Evolutionary conservation across 2,888 invertebrate genomes (phyloP).

Genomic region (Cephalotes varians): DNA sequence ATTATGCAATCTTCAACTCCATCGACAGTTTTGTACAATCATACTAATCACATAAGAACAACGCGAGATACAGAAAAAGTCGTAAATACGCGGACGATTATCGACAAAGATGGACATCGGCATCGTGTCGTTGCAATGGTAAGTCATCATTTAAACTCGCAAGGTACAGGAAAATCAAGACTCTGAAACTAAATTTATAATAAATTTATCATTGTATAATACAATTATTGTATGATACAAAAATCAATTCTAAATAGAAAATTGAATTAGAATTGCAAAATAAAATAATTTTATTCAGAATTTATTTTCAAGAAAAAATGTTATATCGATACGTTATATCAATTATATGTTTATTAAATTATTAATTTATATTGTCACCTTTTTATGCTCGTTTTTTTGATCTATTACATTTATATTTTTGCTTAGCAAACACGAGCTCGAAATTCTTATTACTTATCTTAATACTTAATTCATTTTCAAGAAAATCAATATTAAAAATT

Average conservation of each 20-base stretch:
- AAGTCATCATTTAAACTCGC: conserved; percentile 72
- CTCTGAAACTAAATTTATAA: not conserved
- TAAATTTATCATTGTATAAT: not conserved
- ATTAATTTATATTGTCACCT: no score
- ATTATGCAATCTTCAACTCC: conserved; percentile 73
- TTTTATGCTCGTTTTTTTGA: no score
- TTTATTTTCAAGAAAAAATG: not conserved
- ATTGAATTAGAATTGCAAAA: not conserved
- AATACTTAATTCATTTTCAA: not conserved
- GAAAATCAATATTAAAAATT: not conserved
- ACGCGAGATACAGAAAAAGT: conserved; percentile 90
- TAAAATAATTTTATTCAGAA: not conserved
- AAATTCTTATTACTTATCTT: no score
- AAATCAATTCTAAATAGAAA: not conserved
- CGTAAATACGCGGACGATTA: conserved; percentile 87
- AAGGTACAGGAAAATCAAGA: not conserved
- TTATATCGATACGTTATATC: no score
- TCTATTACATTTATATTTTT: no score
- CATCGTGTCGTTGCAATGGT: conserved; percentile 93
- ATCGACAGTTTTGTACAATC: conserved; percentile 80
- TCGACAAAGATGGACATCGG: conserved; percentile 88
- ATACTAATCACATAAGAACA: conserved; percentile 86
- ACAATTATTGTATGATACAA: not conserved
- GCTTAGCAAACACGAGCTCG: no score
- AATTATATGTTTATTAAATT: no score